Base-by-base conservation (phyloP, 1,140 invertebrate genomes). In the Drosophila littoralis region DNA sequence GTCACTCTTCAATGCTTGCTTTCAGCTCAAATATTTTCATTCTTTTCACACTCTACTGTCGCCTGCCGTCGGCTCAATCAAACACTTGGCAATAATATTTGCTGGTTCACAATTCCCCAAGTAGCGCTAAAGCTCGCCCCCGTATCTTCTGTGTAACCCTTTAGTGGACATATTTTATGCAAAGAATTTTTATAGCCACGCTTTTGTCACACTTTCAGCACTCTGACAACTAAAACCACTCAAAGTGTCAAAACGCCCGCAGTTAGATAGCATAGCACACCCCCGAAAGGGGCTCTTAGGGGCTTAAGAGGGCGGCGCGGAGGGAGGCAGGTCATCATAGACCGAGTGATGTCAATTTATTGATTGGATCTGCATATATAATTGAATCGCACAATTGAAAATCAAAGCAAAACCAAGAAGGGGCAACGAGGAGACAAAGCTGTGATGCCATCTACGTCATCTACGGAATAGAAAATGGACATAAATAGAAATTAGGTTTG, bases 281-380 rank as follows among this genome's bases (percentile, higher is more conserved):
- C 32, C 17, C 28, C 22, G 2, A 33, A 38, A 52, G 35, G 45
- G 8, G 7, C 13, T 17, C 22, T 28, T 28, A 28, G 43, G 17
- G 17, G 7, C 15, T 28, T 28, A 28, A 28, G 7, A 15, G 7
- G 45, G n/a, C 15, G 1, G 17, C 8, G 45, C 7, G 4, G 7
- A 0, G 12, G 8, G 40, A n/a, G 32, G 52, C 12, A 36, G 46
- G 32, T 13, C 46, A 52, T 61, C 50, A 63, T 48, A 54, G 42
- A 63, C 6, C 46, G 33, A 57, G 54, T 36, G 60, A 33, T 51
- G 55, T 50, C 50, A 67, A 65, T 57, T 13, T 68, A 81, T 81
- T 81, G 80, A 83, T 83, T 83, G 79, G 40, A 75, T 82, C 61
- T 78, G 75, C 66, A 78, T 81, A 77, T 81, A 78, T 75, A 82